These are phyloP conservation scores for Glossophaga mutica DNA, from an alignment of 2,797 vertebrate genomes.

Conservation along the genomic window DNA sequence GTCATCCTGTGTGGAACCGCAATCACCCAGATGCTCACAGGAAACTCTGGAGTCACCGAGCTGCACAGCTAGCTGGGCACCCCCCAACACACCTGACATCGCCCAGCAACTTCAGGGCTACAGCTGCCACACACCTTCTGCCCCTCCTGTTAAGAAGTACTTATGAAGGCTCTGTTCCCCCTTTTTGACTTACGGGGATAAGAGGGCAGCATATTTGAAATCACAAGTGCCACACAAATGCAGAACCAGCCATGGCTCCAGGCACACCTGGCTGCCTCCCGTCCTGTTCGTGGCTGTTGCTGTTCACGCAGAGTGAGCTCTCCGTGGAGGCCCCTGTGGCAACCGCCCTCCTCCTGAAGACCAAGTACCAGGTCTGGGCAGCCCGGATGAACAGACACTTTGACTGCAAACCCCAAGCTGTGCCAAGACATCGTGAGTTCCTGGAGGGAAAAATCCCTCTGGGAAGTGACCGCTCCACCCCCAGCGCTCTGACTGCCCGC, in stretches of 20 bases:
- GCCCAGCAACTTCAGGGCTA: background rate
- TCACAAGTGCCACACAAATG: background rate
- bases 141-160: background rate
- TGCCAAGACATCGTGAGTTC: background rate
- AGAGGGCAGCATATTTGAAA: background rate
- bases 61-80: too few relatives aligned
- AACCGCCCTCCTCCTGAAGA: background rate
- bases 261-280: background rate
- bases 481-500: background rate
- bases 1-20: background rate
- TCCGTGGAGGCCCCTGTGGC: background rate
- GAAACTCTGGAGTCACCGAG: too few relatives aligned
- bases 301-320: background rate
- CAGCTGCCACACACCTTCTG: background rate
- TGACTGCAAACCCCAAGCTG: background rate
- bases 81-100: background rate
- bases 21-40: background rate
- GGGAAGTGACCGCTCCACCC: background rate
- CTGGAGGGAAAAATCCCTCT: background rate
- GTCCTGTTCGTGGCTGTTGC: background rate
- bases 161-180: background rate
- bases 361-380: background rate
- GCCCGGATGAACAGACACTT: background rate
- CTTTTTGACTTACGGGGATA: background rate
- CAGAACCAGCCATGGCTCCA: background rate